A percentile compares a stretch with the other conserved stretches of the same genome.
Conservation (phyloP, 2,113 vertebrate genomes). For the Ondatra zibethicus region DNA sequence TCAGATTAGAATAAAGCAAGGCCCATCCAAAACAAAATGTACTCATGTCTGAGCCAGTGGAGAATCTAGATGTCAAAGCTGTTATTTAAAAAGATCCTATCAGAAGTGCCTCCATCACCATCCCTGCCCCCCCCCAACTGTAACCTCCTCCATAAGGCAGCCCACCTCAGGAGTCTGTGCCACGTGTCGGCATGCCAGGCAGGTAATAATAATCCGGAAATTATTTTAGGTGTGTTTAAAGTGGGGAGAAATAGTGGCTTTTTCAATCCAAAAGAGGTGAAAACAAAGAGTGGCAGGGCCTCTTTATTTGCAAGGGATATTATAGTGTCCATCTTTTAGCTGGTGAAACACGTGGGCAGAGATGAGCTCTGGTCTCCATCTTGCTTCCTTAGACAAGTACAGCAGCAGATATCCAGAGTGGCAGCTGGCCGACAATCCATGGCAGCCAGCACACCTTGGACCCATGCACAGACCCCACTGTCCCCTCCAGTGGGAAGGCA, state of each 20-base stretch:
- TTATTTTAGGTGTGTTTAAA: neutral
- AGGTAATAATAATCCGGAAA: too few species aligned
- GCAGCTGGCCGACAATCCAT: neutral
- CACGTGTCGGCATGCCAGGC: neutral
- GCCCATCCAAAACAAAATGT: neutral
- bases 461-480: too few species aligned
- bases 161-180: too few species aligned
- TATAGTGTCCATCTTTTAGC: neutral
- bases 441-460: neutral
- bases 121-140: neutral
- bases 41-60: neutral
- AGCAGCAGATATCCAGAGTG: conserved; percentile 49
- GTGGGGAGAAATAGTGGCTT: neutral
- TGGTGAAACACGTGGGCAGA: neutral
- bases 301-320: neutral
- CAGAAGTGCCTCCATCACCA: neutral
- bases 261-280: neutral
- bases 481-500: neutral
- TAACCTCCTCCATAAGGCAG: neutral
- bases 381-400: conserved; percentile 55
- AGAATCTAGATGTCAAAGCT: neutral
- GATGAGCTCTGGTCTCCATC: conserved; percentile 27
- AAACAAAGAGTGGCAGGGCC: neutral
- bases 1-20: neutral
- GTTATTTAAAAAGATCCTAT: neutral